Evolutionary conservation across 1,140 invertebrate species (phyloP), one percentile per base, ranked within the genome.

Genomic region (Drosophila takahashii): DNA sequence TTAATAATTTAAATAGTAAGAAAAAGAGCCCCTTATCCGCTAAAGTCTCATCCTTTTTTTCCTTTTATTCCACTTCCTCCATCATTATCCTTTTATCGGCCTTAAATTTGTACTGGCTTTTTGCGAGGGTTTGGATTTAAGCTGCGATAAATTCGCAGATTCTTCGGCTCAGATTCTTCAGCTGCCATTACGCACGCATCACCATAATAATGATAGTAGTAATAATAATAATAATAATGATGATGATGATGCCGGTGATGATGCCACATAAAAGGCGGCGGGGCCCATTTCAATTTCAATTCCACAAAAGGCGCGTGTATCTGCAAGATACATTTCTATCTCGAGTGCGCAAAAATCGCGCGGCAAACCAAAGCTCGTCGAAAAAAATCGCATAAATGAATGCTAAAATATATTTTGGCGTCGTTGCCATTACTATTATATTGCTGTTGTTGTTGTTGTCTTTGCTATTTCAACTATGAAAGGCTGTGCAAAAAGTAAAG

Each of bases 231-330:
- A 62, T 74, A 60, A 58, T 59, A n/a, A 59, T 59, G 10, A 73
- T 54, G 10, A 53, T 56, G 58, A 73, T 73, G 39, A 61, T 57
- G 41, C 52, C 45, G 62, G 36, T 77, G 79, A 86, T 85, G 81
- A 79, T 81, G 83, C 83, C 83, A 51, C 64, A 87, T 86, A 87
- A 69, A 73, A 67, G 79, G 79, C 76, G 77, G 65, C 60, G 36
- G 36, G 53, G 69, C 79, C 81, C 70, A 86, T 86, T 86, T 86
- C 81, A 86, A 86, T 87, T 86, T 86, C 81, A 86, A 86, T 87
- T 86, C 73, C 71, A 67, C 58, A 79, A 77, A 86, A 81, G 75
- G 81, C 81, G 78, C 83, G 74, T 87, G 70, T 83, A 83, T 86
- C 81, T 78, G 53, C 42, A 75, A 81, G 81, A 81, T 86, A 86